Base-by-base conservation (phyloP, 2,797 vertebrate species). In the Gallinago nigripennis region DNA sequence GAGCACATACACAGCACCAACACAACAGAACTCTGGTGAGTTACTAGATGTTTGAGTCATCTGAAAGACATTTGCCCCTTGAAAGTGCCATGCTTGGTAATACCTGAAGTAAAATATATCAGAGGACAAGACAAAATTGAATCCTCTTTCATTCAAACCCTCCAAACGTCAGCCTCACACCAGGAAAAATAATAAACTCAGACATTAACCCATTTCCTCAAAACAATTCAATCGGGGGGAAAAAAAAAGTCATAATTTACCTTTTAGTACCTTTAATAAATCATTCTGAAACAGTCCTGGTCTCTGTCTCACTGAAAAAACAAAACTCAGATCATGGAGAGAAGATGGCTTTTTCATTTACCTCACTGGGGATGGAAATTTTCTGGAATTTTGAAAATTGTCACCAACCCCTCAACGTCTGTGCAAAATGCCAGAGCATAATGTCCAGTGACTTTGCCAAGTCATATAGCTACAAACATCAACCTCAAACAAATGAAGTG, bases 1-100 rank as follows among this genome's bases (percentile, higher is more conserved):
- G 3, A 33, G 8, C 7, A 5, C 5, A 11, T 17, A 12, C 1
- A 0, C 1, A 24, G 43, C 37, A 66, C 24, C 45, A 21, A 11
- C 21, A 20, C 43, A 41, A 30, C 33, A 45, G 14, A 66, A 12
- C 9, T 24, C n/a, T 4, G 20, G 73, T 2, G 2, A 63, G 6
- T 56, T 35, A 14, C 9, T 37, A 37, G 4, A 25, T 20, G 16
- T 8, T 2, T 1, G 15, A 51, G 9, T 25, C 20, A 31, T 19
- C 14, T 46, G 30, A 37, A 70, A 57, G 3, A 43, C 13, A 5
- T 27, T 19, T 60, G 19, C 21, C 33, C 50, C 56, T 35, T 71
- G 8, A 2, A 60, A 61, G 27, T 6, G 10, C 25, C 16, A 4
- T 4, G 8, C 25, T 63, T 18, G 11, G 37, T 17, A 71, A 57